phyloP scores from a whole-genome alignment of 2,888 invertebrate genomes.

The Meliscaeva auricollis region DNA sequence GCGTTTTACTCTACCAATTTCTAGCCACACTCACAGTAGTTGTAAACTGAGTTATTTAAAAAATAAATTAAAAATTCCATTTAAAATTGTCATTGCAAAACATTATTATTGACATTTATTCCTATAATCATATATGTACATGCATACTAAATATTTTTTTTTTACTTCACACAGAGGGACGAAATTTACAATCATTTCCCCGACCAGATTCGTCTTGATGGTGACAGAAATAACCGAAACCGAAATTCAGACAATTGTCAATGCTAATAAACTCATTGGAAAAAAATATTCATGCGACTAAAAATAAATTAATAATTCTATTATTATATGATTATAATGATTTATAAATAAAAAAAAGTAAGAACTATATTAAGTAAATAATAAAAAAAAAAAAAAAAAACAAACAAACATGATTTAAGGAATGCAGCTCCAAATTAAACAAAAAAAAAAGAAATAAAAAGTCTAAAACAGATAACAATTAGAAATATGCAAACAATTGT shows the following conservation, averaged over 20 bases:
- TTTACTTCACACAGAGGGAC: slow-evolving; percentile 85
- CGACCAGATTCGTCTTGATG: slow-evolving; percentile 95
- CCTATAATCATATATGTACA: not conserved
- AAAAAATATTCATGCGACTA: slow-evolving; percentile 62
- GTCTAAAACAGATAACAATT: slow-evolving; percentile 25
- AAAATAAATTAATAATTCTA: slow-evolving; percentile 60
- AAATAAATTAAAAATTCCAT: no score
- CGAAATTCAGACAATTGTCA: slow-evolving; percentile 91
- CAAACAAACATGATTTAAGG: slow-evolving; percentile 16
- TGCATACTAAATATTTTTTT: not conserved
- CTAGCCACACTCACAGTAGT: no score
- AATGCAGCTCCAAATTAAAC: slow-evolving; percentile 56
- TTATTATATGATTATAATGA: slow-evolving; percentile 63
- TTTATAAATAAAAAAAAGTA: slow-evolving; percentile 51
- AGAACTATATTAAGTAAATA: slow-evolving; percentile 70
- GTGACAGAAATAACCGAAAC: slow-evolving; percentile 89
- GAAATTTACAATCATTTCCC: slow-evolving; percentile 99
- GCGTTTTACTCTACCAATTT: no score
- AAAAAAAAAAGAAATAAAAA: slow-evolving; percentile 27
- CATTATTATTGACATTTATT: not conserved
- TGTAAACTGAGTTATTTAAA: no score
- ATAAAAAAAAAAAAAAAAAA: slow-evolving; percentile 9
- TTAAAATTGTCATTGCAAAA: not conserved
- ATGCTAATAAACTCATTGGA: slow-evolving; percentile 86
- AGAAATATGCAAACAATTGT: slow-evolving; percentile 48